Base-by-base conservation (phyloP, 2,113 vertebrate species). In the Peromyscus leucopus region DNA sequence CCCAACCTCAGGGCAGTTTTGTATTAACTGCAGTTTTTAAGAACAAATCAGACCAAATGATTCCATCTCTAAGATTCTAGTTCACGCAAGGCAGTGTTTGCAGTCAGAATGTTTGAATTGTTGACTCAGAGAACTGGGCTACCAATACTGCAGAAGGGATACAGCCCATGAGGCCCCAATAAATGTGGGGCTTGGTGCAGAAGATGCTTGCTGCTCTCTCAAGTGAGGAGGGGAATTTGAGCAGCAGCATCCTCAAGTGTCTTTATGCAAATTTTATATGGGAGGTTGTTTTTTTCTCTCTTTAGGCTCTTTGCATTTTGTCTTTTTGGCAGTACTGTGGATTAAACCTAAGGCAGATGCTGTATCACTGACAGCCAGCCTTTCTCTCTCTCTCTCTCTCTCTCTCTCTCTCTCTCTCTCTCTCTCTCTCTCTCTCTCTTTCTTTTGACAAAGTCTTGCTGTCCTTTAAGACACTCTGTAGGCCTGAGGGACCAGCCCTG, bases 21-120 rank as follows among this genome's bases (percentile, higher is more conserved):
- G 36, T 86, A 33, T 69, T 61, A 89, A 48, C 26, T 33, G 65
- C 16, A 93, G 48, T 28, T 95, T 92, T 80, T 72, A 86, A 94
- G 42, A 91, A 65, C 31, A 69, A 65, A 17, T 61, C 71, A 67
- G 63, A 92, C 10, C 63, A 55, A 90, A 69, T 22, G 79, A 28
- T 93, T 86, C 39, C 12, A 51, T 26, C 63, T 72, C 51, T 59
- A 61, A 74, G 22, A 84, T 82, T 88, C 71, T 48, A 33, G 46
- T 46, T 90, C 83, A 76, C 0, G 7, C 26, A 85, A 94, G 57
- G 11, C 3, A 5, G 7, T 42, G 79, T 93, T 93, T 67, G 57
- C 88, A 63, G 82, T 78, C 31, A 92, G 67, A 63, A 65, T 89
- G 39, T 75, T 88, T 57, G 79, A 63, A 39, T 31, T 63, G 24